phyloP scores from a whole-genome alignment of 2,113 vertebrate genomes.

The Pluvianellus socialis region DNA sequence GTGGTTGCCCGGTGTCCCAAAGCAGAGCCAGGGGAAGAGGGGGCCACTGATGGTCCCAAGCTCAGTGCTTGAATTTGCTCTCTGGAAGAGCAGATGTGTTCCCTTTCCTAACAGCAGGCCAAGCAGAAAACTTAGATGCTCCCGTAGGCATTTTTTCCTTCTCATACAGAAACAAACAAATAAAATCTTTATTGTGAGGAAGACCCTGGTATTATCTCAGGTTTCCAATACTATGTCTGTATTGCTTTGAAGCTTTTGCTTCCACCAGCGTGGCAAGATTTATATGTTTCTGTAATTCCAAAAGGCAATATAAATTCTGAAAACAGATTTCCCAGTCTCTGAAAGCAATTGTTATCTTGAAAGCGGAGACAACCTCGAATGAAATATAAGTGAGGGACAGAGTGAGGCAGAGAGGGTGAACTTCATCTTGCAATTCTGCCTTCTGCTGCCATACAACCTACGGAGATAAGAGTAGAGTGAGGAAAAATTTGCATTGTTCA shows the following conservation, averaged over 20 bases:
- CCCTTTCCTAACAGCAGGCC: not conserved
- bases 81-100: not conserved
- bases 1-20: not conserved
- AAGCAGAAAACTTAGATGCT: not conserved
- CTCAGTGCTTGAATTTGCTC: not conserved
- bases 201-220: not conserved
- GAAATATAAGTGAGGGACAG: constrained; percentile 15
- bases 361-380: constrained; percentile 20
- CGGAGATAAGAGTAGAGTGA: constrained; percentile 13
- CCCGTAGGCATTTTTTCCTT: not conserved
- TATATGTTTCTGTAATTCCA: constrained; percentile 30
- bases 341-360: constrained; percentile 34
- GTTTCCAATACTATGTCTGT: not conserved
- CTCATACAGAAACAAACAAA: not conserved
- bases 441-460: not conserved
- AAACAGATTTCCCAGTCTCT: constrained; percentile 55
- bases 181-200: not conserved
- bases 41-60: not conserved
- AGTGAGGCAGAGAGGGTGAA: not conserved
- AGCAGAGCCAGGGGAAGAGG: not conserved
- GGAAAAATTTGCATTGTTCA: not conserved
- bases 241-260: constrained; percentile 15
- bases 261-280: not conserved
- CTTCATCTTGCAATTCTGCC: not conserved
- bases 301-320: constrained; percentile 45